phyloP scores from a whole-genome alignment of 2,113 vertebrate genomes.

The Argyrosomus japonicus region DNA sequence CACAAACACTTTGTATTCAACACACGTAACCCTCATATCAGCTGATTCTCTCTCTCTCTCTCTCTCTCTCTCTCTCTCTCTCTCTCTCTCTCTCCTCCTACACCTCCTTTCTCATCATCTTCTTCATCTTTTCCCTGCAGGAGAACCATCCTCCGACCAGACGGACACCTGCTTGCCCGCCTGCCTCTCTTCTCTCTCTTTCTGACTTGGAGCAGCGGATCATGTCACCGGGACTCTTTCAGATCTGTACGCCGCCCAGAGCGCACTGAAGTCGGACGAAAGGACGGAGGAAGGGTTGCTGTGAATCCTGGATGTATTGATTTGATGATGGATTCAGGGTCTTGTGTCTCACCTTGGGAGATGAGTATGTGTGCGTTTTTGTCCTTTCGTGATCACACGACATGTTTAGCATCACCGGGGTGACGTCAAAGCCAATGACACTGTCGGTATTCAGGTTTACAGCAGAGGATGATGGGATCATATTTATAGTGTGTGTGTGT shows the following conservation, averaged over 20 bases:
- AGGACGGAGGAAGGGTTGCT: constrained; percentile 15
- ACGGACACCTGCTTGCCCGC: constrained; percentile 32
- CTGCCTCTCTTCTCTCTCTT: neutral
- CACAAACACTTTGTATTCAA: neutral
- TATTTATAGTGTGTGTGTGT: too few relatives aligned
- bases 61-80: neutral
- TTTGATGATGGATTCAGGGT: constrained; percentile 3
- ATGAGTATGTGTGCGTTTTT: constrained; percentile 34
- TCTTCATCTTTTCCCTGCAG: constrained; percentile 34
- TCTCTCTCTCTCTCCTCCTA: neutral
- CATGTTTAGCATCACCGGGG: neutral
- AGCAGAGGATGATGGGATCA: too few relatives aligned
- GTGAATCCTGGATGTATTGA: constrained; percentile 22
- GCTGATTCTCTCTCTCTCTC: neutral
- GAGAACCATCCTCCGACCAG: constrained; percentile 7
- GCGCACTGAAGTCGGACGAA: constrained; percentile 4
- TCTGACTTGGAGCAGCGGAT: neutral
- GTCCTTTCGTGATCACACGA: constrained; percentile 18
- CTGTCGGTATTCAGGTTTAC: constrained; percentile 31
- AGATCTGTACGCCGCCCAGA: neutral
- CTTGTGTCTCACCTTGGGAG: constrained; percentile 65
- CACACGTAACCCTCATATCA: constrained; percentile 41
- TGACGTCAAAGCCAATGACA: constrained; percentile 57
- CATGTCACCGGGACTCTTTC: neutral
- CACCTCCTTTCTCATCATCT: neutral